These are phyloP conservation scores for Odobenus rosmarus DNA, from an alignment of 2,113 vertebrate genomes.

Conservation along the genomic window DNA sequence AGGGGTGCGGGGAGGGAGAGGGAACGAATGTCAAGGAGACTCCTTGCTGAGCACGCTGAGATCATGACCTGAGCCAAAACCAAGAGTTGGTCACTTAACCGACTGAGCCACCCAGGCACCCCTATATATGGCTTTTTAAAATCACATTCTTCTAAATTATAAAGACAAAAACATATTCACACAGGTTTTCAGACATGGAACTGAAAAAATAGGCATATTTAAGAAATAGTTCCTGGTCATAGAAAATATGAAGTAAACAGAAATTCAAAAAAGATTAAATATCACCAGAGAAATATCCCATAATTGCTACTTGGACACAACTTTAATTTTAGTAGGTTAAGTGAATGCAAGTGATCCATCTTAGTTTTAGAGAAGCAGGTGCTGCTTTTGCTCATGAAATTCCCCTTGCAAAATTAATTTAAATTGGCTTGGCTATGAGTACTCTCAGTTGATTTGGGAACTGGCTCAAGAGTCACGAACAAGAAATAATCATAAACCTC, in stretches of 20 bases:
- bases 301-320: constrained; percentile 77
- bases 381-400: constrained; percentile 68
- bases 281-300: constrained; percentile 66
- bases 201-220: constrained; percentile 51
- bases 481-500: constrained; percentile 78
- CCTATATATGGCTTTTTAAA: not conserved
- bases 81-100: not conserved
- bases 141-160: constrained; percentile 34
- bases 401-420: constrained; percentile 80
- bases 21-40: not conserved
- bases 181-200: constrained; percentile 45
- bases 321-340: constrained; percentile 77
- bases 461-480: constrained; percentile 76
- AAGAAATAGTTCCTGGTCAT: constrained; percentile 42
- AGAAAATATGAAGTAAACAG: constrained; percentile 48
- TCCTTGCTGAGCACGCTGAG: not conserved
- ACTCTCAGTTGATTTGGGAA: constrained; percentile 78
- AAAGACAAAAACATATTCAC: constrained; percentile 38
- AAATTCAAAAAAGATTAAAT: constrained; percentile 40
- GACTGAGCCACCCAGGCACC: not conserved
- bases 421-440: constrained; percentile 78
- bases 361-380: constrained; percentile 75
- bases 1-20: not conserved
- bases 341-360: constrained; percentile 75
- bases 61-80: not conserved